Percentiles rank a stretch among this genome's conserved stretches.
phyloP scores from a whole-genome alignment of 2,797 vertebrate species.

The Leptodactylus fallax region DNA sequence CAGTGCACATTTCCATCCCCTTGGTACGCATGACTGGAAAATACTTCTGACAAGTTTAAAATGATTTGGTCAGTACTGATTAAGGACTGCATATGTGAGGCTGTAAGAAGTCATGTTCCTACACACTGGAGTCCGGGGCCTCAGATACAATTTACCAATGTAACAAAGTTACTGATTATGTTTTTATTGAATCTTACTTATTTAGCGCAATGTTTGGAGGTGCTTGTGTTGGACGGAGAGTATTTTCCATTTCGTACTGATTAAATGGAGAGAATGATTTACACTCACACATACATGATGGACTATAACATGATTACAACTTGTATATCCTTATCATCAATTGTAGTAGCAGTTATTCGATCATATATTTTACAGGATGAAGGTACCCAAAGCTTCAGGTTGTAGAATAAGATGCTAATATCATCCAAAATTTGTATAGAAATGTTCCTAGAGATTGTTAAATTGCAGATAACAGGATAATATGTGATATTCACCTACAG shows the following conservation, averaged over 20 bases:
- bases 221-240: neutral
- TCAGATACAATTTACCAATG: slow-evolving; percentile 61
- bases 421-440: neutral
- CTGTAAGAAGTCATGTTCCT: slow-evolving; percentile 62
- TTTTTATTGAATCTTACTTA: slow-evolving; percentile 59
- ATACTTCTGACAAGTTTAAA: slow-evolving; percentile 65
- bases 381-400: neutral
- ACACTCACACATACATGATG: neutral
- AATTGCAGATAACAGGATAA: too few relatives aligned
- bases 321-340: neutral
- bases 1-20: slow-evolving; percentile 57
- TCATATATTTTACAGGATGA: neutral
- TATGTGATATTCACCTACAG: too few relatives aligned
- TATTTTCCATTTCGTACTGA: slow-evolving; percentile 14
- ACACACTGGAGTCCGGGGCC: slow-evolving; percentile 55
- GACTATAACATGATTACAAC: neutral
- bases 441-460: neutral
- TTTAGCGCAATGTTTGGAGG: slow-evolving; percentile 42
- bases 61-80: slow-evolving; percentile 65
- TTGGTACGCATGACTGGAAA: slow-evolving; percentile 63
- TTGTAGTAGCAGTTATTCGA: neutral
- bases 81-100: slow-evolving; percentile 60
- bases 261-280: neutral
- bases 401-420: neutral
- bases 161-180: slow-evolving; percentile 55